Percentiles rank a stretch among this genome's conserved stretches.
These are phyloP conservation scores for Dasysyrphus tricinctus DNA, from an alignment of 2,888 invertebrate species.

Conservation along the genomic window DNA sequence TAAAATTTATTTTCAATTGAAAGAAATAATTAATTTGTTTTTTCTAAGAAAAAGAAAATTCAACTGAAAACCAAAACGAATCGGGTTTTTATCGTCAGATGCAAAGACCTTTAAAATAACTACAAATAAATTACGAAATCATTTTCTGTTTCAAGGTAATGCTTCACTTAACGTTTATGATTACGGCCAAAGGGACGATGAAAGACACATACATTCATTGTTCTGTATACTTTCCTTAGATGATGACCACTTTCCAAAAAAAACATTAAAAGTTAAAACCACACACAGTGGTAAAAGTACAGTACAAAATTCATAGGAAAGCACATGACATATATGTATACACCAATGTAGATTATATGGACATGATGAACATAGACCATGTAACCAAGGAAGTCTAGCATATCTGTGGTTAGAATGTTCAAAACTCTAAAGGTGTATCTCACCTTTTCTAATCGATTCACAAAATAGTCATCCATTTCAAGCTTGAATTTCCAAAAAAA, in stretches of 20 bases:
- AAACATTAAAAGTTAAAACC: neutral
- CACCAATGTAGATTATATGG: too few species aligned
- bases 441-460: slow-evolving; percentile 21
- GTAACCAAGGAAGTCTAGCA: slow-evolving; percentile 9
- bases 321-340: too few species aligned
- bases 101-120: neutral
- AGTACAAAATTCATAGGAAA: neutral
- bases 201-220: neutral
- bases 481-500: neutral
- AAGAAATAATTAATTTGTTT: too few species aligned
- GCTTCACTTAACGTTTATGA: neutral
- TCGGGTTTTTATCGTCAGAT: neutral
- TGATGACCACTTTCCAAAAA: neutral
- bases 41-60: too few species aligned
- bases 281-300: neutral
- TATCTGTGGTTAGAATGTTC: neutral
- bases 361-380: neutral
- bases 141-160: neutral
- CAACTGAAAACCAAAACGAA: neutral
- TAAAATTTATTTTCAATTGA: too few species aligned
- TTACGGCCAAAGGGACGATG: neutral
- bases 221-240: neutral
- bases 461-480: slow-evolving; percentile 4
- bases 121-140: neutral
- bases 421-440: slow-evolving; percentile 11